phyloP scores from a whole-genome alignment of 2,113 vertebrate genomes.

The Hyperoodon ampullatus region DNA sequence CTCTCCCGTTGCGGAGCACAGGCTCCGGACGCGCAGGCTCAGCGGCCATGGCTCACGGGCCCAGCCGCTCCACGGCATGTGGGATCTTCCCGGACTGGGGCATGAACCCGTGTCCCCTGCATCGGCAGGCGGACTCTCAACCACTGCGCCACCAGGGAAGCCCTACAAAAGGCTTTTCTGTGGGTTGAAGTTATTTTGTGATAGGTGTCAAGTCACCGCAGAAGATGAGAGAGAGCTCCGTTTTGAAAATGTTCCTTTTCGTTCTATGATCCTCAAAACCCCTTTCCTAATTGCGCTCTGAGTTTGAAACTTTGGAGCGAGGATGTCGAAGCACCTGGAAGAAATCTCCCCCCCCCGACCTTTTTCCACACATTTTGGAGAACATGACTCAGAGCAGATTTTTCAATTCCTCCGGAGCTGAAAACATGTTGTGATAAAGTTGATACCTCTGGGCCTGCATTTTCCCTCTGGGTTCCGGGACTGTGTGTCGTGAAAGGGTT shows the following conservation, averaged over 20 bases:
- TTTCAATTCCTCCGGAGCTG: background rate
- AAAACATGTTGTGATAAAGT: background rate
- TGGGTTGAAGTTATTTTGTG: background rate
- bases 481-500: background rate
- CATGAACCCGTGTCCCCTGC: too few relatives aligned
- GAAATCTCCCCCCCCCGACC: background rate
- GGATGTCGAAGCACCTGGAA: background rate
- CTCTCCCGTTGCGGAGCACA: too few relatives aligned
- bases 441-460: background rate
- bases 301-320: background rate
- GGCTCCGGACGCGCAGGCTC: too few relatives aligned
- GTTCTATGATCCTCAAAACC: background rate
- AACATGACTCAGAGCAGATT: constrained; percentile 37
- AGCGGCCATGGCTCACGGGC: too few relatives aligned
- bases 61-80: too few relatives aligned
- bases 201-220: background rate
- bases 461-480: background rate
- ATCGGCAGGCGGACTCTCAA: too few relatives aligned
- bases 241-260: background rate
- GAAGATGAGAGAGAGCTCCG: constrained; percentile 15
- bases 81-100: too few relatives aligned
- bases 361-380: background rate
- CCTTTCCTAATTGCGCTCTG: background rate
- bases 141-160: background rate
- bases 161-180: background rate